Evolutionary conservation across 2,797 vertebrate genomes (phyloP).

Genomic region (Phataginus tetradactyla): DNA sequence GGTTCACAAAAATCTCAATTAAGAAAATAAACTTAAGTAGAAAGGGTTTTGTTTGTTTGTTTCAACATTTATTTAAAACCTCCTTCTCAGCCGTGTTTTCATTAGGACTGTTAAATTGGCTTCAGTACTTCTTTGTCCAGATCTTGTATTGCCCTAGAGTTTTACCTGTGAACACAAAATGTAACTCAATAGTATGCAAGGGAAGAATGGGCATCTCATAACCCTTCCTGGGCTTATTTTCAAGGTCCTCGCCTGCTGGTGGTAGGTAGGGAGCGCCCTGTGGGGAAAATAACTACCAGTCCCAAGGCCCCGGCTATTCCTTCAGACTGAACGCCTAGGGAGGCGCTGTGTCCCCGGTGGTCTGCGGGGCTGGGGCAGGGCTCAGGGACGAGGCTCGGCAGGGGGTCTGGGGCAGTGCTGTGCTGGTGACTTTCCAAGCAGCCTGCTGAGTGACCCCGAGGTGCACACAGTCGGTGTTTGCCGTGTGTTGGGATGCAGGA

Average conservation of each 20-base stretch:
- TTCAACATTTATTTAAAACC: background rate
- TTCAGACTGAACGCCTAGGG: background rate
- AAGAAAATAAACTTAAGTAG: background rate
- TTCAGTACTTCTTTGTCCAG: background rate
- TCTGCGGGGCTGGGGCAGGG: background rate
- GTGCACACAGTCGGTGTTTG: background rate
- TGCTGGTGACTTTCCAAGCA: background rate
- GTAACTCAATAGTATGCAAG: background rate
- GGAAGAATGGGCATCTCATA: background rate
- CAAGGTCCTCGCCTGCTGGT: background rate
- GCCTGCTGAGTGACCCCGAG: background rate
- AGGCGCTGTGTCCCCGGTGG: background rate
- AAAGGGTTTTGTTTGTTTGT: background rate
- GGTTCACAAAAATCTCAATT: slow-evolving; percentile 16
- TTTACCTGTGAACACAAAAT: background rate
- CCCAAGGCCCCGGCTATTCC: background rate
- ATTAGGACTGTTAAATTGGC: background rate
- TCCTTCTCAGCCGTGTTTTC: slow-evolving; percentile 13
- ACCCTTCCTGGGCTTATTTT: background rate
- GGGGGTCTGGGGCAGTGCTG: background rate
- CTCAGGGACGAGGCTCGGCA: background rate
- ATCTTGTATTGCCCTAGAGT: background rate
- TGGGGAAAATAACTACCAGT: background rate
- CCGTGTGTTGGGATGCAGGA: background rate
- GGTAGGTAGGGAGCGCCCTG: background rate